Base-by-base conservation (phyloP, 1,140 invertebrate species). In the Neotoxoptera formosana region DNA sequence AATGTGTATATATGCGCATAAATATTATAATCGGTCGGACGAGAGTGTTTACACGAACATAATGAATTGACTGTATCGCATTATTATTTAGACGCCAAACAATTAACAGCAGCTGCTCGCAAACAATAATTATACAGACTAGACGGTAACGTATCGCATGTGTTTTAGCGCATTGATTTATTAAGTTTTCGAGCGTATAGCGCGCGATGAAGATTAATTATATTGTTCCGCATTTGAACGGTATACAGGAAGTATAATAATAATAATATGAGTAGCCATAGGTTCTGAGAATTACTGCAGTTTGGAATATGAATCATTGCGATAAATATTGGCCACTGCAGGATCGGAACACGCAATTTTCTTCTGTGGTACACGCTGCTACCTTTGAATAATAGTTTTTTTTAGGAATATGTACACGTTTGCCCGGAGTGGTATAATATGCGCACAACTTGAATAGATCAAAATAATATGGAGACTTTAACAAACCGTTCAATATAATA, bases 141-240 rank as follows among this genome's bases (percentile, higher is more conserved):
- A n/a, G 11, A 17, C 21, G 48, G 6, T 20, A 23, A 20, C 34
- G 34, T 23, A 6, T 53, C 21, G 14, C 7, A 41, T 53, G 21
- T 53, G 51, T 53, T 53, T 7, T 41, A 41, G 51, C 30, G n/a
- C 47, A 48, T 88, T 87, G 41, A 30, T 88, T 48, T 88, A 48
- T 88, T 20, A 21, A 48, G 86, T 47, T 88, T 47, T 34, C 86
- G 20, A 17, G 30, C n/a, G n/a, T 48, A 17, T 7, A 48, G 30
- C 20, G 14, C 86, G 30, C 34, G 51, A 84, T 45, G 83, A 36
- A 56, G 9, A 56, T 53, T 89, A 36, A 89, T 89, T 34, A 89
- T 53, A 89, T 53, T 41, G 88, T 89, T 89, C 88, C 88, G 88
- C 17, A 56, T 89, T 89, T 21, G 51, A 89, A 56, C 34, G 34